Conservation (phyloP, 2,888 invertebrate genomes). For the Trissolcus brochymenae region DNA sequence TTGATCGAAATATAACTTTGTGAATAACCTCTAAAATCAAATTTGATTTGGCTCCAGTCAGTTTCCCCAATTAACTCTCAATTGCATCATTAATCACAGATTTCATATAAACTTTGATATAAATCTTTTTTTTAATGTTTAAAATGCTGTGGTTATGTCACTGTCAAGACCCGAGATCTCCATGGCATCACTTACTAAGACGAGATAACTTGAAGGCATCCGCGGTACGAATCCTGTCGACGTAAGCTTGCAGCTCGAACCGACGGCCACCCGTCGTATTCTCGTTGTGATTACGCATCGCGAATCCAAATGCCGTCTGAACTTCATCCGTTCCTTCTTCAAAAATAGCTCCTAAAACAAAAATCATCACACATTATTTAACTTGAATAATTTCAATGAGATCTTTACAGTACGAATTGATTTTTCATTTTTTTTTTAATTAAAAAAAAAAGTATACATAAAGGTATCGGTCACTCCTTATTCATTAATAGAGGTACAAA, state of each 20-base stretch:
- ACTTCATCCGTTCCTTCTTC: constrained; percentile 95
- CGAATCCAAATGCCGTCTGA: constrained; percentile 94
- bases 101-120: constrained; percentile 3
- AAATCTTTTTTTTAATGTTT: constrained; percentile 4
- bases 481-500: no score
- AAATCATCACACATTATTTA: no score
- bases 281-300: constrained; percentile 90
- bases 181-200: constrained; percentile 85
- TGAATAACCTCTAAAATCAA: no score
- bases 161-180: constrained; percentile 17
- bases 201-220: constrained; percentile 95
- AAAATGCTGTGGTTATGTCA: constrained; percentile 3
- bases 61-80: constrained; percentile 4
- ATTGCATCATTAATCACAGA: constrained; percentile 7
- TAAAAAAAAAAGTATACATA: no score
- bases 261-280: constrained; percentile 86
- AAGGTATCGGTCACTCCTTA: no score
- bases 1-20: no score
- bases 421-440: no score
- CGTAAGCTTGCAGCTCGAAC: constrained; percentile 91
- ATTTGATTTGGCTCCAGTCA: no score
- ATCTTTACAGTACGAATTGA: no score
- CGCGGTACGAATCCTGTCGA: constrained; percentile 94
- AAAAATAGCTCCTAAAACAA: constrained; percentile 89
- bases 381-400: no score